phyloP scores from a whole-genome alignment of 2,113 vertebrate genomes.

The Regulus satrapa region DNA sequence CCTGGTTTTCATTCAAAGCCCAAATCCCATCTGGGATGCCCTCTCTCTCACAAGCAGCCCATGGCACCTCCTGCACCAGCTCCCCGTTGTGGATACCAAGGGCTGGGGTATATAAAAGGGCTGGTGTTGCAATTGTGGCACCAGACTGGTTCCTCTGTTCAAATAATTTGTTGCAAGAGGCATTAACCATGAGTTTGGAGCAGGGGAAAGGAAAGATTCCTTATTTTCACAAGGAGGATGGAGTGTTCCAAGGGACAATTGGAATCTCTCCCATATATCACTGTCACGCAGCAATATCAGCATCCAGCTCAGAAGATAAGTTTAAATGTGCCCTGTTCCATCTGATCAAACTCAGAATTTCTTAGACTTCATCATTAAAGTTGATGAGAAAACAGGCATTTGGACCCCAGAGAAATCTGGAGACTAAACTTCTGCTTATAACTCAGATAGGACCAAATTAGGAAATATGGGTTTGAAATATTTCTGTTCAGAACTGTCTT shows the following conservation, averaged over 20 bases:
- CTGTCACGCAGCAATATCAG: not conserved
- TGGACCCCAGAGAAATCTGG: slow-evolving; percentile 27
- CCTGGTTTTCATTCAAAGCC: not conserved
- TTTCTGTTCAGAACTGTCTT: not conserved
- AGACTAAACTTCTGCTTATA: not conserved
- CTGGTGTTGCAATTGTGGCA: not conserved
- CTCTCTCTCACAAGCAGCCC: not conserved
- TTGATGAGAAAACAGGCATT: slow-evolving; percentile 24
- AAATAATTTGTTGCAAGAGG: not conserved
- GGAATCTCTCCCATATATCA: slow-evolving; percentile 29
- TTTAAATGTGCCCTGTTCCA: not conserved
- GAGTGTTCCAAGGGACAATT: not conserved
- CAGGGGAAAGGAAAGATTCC: not conserved
- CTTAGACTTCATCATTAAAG: slow-evolving; percentile 12
- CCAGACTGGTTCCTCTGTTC: not conserved
- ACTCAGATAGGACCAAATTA: not conserved
- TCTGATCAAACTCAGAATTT: slow-evolving; percentile 18
- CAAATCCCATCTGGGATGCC: not conserved
- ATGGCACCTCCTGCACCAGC: not conserved
- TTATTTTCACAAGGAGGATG: not conserved
- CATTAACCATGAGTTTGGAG: not conserved
- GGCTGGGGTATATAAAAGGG: not conserved
- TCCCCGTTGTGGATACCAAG: not conserved
- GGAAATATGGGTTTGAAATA: not conserved
- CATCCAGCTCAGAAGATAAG: not conserved